Evolutionary conservation across 2,797 vertebrate genomes (phyloP).

Genomic region (Rhinogobio ventralis): DNA sequence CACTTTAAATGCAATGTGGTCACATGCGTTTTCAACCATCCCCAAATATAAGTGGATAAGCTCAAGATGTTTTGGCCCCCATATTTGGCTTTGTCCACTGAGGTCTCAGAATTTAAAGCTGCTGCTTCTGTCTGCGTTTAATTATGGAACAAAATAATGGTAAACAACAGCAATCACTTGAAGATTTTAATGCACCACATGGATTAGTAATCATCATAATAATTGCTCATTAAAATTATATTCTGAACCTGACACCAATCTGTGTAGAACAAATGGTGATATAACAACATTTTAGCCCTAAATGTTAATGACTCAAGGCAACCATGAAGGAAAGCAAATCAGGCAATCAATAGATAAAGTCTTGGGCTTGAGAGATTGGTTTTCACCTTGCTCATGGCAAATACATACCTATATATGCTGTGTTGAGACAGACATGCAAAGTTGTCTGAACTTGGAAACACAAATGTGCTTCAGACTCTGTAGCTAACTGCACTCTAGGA

Average conservation of each 20-base stretch:
- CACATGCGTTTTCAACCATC: too few species aligned
- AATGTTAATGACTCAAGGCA: background rate
- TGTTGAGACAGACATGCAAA: background rate
- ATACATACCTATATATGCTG: background rate
- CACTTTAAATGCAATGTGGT: background rate
- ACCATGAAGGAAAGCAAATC: background rate
- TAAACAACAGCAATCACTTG: background rate
- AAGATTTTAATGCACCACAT: background rate
- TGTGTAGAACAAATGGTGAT: background rate
- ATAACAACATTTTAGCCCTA: background rate
- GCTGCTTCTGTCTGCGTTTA: background rate
- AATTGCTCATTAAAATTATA: background rate
- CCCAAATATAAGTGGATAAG: background rate
- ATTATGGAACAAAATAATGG: background rate
- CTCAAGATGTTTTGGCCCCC: background rate
- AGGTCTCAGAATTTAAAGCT: background rate
- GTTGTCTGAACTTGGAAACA: background rate
- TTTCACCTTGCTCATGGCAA: constrained; percentile 26
- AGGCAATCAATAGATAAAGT: background rate
- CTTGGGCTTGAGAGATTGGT: background rate
- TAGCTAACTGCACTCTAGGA: background rate
- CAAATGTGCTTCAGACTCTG: background rate
- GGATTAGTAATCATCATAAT: background rate
- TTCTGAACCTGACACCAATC: background rate
- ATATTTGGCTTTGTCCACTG: background rate